Evolutionary conservation across 2,797 vertebrate species (phyloP).

Genomic region (Notamacropus eugenii): DNA sequence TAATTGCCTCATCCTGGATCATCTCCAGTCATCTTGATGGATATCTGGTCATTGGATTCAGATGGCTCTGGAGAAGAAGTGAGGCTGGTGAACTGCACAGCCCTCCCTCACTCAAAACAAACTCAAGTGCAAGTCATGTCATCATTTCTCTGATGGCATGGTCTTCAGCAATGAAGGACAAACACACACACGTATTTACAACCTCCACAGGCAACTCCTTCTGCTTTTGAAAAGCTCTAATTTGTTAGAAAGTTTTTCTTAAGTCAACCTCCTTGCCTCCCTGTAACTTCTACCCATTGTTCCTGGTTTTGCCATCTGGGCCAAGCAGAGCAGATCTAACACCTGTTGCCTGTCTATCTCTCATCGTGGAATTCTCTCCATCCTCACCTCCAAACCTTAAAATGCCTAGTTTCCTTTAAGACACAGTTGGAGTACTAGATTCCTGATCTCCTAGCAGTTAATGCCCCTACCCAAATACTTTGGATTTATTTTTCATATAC

Average conservation of each 20-base stretch:
- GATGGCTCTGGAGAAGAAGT: too few species aligned
- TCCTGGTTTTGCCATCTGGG: not conserved
- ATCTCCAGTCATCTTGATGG: too few species aligned
- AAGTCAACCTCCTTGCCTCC: not conserved
- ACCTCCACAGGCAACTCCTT: not conserved
- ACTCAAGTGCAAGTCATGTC: too few species aligned
- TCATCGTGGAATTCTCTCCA: not conserved
- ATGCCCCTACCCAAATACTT: not conserved
- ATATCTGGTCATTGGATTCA: too few species aligned
- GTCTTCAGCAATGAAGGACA: too few species aligned
- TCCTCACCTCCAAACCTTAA: not conserved
- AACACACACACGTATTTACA: not conserved
- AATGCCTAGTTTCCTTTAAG: not conserved
- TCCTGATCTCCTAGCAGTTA: not conserved
- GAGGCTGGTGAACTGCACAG: too few species aligned
- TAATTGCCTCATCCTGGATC: too few species aligned
- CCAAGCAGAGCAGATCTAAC: not conserved
- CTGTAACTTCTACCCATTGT: not conserved
- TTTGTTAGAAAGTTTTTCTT: not conserved
- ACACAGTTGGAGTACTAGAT: not conserved
- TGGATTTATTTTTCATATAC: not conserved
- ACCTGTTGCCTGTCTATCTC: not conserved
- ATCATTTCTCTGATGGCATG: too few species aligned
- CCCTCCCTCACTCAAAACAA: too few species aligned
- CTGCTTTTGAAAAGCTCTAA: not conserved